Evolutionary conservation across 2,888 invertebrate species (phyloP), one percentile per base, ranked within the genome.

Genomic region (Tipula lateralis): DNA sequence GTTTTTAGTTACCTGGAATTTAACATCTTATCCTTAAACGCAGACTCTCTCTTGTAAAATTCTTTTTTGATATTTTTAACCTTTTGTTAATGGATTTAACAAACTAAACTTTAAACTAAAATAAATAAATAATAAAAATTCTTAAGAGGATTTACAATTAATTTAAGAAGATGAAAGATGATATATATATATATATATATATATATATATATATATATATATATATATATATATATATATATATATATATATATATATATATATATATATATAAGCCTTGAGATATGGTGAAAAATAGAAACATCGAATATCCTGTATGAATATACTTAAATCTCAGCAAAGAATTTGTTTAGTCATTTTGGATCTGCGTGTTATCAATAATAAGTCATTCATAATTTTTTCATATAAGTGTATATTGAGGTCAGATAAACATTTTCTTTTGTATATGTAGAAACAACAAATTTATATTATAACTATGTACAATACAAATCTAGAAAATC

Each of bases 81-180:
- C 66, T 66, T 66, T 66, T 66, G 66, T 66, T 66, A 24, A 24
- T 6, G 24, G 3, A 24, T 66, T 66, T 24, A 66, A 66, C 19
- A 50, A 50, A 50, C 44, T 66, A 66, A 66, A 24, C 19, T 24
- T 19, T 50, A 1, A 19, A 44, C 13, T 44, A 44, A 50, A 50
- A 66, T 19, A 66, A 50, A 66, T 19, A 66, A 66, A 66, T 66
- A 66, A 66, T 9, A 24, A 66, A 66, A 24, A 1, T 9, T 66
- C 66, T 66, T 66, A 66, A 66, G 66, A 66, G 66, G 66, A 66
- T 66, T n/a, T 66, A 66, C 66, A 66, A 66, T 66, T 66, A 66
- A 66, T 66, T 66, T 66, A 66, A 66, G 66, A 66, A 66, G 19
- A 66, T 66, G 66, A 19, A 36, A 44, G n/a, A 44, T n/a, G 19